A percentile compares a stretch with the other conserved stretches of the same genome.
Conservation (phyloP, 2,888 invertebrate genomes). For the Mellilla xanthometata region DNA sequence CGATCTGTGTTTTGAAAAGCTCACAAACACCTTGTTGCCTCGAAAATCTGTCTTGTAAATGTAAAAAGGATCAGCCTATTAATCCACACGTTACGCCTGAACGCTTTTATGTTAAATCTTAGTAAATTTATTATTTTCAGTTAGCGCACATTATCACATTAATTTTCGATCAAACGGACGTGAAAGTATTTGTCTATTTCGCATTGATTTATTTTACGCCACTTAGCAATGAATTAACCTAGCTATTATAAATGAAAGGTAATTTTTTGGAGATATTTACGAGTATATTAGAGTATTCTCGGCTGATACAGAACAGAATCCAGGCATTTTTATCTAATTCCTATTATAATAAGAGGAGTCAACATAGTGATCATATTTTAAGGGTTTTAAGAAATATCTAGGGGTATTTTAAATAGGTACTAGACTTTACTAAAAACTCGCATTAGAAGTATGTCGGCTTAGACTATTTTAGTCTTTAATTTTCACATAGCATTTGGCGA, state of each 20-base stretch:
- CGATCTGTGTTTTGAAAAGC: conserved; percentile 67
- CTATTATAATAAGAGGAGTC: conserved; percentile 1
- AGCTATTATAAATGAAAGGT: conserved; percentile 15
- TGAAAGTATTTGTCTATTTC: conserved; percentile 45
- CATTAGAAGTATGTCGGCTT: too few species aligned
- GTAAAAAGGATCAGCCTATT: conserved; percentile 44
- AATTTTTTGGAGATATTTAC: conserved; percentile 5
- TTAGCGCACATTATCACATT: conserved; percentile 44
- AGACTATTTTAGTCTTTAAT: too few species aligned
- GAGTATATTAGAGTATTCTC: conserved; percentile 4
- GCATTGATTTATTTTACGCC: conserved; percentile 36
- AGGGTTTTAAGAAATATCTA: too few species aligned
- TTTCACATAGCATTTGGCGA: too few species aligned
- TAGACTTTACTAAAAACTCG: too few species aligned
- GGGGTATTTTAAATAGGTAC: too few species aligned
- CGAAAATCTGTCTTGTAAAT: conserved; percentile 50
- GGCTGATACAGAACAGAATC: conserved; percentile 15
- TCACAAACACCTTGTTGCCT: conserved; percentile 43
- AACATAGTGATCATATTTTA: background rate
- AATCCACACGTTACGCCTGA: conserved; percentile 44
- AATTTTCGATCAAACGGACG: conserved; percentile 40
- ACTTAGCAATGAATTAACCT: conserved; percentile 18
- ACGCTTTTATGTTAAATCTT: conserved; percentile 36
- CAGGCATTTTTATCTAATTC: background rate
- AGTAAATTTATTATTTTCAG: conserved; percentile 47